These are phyloP conservation scores for Meganola albula DNA, from an alignment of 2,888 invertebrate genomes.

Conservation along the genomic window DNA sequence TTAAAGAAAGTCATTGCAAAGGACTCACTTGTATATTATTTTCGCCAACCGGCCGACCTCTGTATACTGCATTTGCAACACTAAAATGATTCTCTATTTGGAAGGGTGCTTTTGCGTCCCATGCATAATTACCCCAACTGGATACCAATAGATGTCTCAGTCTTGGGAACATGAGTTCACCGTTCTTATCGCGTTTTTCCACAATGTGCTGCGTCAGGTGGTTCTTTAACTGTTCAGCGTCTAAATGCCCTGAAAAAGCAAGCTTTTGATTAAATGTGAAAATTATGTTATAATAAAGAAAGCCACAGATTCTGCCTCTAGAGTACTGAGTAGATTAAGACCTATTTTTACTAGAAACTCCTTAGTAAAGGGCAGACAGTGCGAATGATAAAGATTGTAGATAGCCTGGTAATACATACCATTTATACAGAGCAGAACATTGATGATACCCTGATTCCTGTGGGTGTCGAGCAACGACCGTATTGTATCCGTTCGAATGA, in stretches of 20 bases:
- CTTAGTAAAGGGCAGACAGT: no score
- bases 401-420: no score
- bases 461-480: constrained; percentile 84
- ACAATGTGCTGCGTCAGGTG: constrained; percentile 68
- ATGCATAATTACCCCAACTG: constrained; percentile 88
- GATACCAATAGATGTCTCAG: constrained; percentile 82
- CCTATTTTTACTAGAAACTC: no score
- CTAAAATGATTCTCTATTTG: constrained; percentile 84
- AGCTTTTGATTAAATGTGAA: no score
- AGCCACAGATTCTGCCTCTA: no score
- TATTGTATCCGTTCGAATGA: constrained; percentile 79
- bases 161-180: constrained; percentile 80
- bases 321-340: no score
- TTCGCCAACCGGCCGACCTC: constrained; percentile 83
- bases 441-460: constrained; percentile 85
- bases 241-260: constrained; percentile 50
- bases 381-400: no score
- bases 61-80: constrained; percentile 79
- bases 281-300: no score
- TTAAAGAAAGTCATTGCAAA: no score
- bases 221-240: constrained; percentile 73
- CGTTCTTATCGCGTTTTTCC: constrained; percentile 76
- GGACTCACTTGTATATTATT: constrained; percentile 83
- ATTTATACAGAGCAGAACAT: constrained; percentile 81
- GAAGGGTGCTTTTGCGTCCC: constrained; percentile 79